Evolutionary conservation across 2,888 invertebrate species (phyloP).

Genomic region (Orchestes rusci): DNA sequence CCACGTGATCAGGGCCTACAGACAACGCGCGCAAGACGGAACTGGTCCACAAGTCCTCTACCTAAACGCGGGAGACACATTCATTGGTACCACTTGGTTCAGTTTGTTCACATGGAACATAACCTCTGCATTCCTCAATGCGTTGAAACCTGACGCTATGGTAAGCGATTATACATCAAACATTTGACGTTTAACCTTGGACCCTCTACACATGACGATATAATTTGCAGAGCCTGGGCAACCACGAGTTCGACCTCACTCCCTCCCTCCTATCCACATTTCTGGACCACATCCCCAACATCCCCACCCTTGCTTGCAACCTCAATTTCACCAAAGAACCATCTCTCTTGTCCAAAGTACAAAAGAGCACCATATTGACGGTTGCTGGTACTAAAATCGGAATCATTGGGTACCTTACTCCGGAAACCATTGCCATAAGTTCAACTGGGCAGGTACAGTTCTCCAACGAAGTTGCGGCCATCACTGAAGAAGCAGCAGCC

Average conservation of each 20-base stretch:
- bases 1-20: slow-evolving; percentile 54
- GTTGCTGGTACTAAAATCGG: slow-evolving; percentile 64
- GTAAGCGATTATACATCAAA: slow-evolving; percentile 56
- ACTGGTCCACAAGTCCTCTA: slow-evolving; percentile 63
- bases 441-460: slow-evolving; percentile 42
- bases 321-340: slow-evolving; percentile 52
- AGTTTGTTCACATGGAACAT: slow-evolving; percentile 74
- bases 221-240: slow-evolving; percentile 80
- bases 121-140: slow-evolving; percentile 70
- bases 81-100: slow-evolving; percentile 85
- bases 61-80: slow-evolving; percentile 89
- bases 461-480: slow-evolving; percentile 61
- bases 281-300: slow-evolving; percentile 53
- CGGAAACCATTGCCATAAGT: slow-evolving; percentile 63
- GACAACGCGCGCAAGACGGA: slow-evolving; percentile 47
- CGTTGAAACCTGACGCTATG: slow-evolving; percentile 74
- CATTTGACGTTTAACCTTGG: too few species aligned
- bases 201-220: too few species aligned
- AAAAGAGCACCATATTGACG: slow-evolving; percentile 58
- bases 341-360: slow-evolving; percentile 13
- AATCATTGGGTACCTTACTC: slow-evolving; percentile 80
- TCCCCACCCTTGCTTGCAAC: slow-evolving; percentile 72
- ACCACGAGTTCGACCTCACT: slow-evolving; percentile 88
- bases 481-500: slow-evolving; percentile 57
- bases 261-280: slow-evolving; percentile 68